Base-by-base conservation (phyloP, 2,888 invertebrate species). In the Polyommatus iphigenia region DNA sequence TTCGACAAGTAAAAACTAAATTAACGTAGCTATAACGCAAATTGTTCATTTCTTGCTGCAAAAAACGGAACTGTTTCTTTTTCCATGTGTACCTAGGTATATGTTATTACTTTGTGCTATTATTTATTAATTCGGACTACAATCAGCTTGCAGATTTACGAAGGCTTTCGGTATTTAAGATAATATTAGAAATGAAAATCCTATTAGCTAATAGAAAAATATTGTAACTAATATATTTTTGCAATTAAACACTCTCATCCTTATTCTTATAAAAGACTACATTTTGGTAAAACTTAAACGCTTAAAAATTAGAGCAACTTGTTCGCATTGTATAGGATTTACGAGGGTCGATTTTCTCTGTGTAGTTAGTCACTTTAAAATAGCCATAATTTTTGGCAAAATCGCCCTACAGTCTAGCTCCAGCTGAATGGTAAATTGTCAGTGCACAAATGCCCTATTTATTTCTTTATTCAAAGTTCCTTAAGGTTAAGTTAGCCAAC, bases 1-100 rank as follows among this genome's bases (percentile, higher is more conserved):
- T 62, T 59, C 62, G 36, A 62, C 32, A 76, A 59, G 76, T 32
- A 57, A 59, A 57, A 62, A 62, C 41, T 77, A 67, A 62, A 77
- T 54, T 54, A 67, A 46, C 71, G 50, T 50, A 71, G 41, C 36
- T 76, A 20, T 76, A 59, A 62, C 62, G 76, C 18, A 36, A 76
- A 76, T 57, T 76, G 75, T 50, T 75, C 13, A 32, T 57, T 59
- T 20, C 36, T 57, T 32, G 10, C 5, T 24, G 6, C 24, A 36
- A 36, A 59, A 62, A n/a, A 18, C 6, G 15, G 13, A 46, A 46
- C 2, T 15, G 10, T 62, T 62, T 62, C 4, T 62, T 24, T 20
- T 62, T 18, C 18, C 54, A 18, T 18, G 15, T 18, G 13, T 54
- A 15, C 3, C 1, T 8, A n/a, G n/a, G n/a, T n/a, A 10, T 50